Conservation (phyloP, 1,140 invertebrate genomes). For the Ostrea edulis region DNA sequence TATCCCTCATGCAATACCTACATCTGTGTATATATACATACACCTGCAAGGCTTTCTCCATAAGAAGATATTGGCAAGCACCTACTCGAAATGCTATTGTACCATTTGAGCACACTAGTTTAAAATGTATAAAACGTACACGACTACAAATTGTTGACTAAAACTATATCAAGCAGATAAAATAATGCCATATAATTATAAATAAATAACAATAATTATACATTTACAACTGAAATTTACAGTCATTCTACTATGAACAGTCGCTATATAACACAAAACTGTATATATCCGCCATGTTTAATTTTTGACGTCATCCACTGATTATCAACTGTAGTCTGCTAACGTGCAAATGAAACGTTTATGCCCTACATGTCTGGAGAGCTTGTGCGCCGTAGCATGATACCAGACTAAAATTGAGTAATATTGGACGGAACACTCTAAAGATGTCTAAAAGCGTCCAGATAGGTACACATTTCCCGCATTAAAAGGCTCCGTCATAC, state of each 20-base stretch:
- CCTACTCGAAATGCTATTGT: neutral
- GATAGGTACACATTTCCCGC: neutral
- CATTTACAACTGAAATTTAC: conserved; percentile 39
- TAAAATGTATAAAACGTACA: conserved; percentile 35
- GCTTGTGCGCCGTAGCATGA: conserved; percentile 23
- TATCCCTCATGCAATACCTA: conserved; percentile 12
- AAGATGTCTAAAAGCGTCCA: conserved; percentile 36
- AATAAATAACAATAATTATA: conserved; percentile 37
- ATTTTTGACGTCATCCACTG: conserved; percentile 31
- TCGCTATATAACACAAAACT: conserved; percentile 1
- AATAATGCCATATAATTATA: conserved; percentile 28
- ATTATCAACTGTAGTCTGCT: conserved; percentile 38
- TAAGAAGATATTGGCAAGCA: conserved; percentile 20
- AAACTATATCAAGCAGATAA: conserved; percentile 34
- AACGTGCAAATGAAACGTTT: neutral
- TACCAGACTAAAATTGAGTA: conserved; percentile 35
- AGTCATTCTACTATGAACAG: conserved; percentile 12
- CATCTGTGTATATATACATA: conserved; percentile 5
- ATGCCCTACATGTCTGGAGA: conserved; percentile 23
- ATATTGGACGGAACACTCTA: conserved; percentile 28
- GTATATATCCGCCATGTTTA: conserved; percentile 27
- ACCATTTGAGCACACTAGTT: conserved; percentile 10
- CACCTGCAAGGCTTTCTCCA: conserved; percentile 8
- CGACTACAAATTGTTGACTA: conserved; percentile 31
- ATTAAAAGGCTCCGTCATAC: conserved; percentile 23